Conservation (phyloP, 2,113 vertebrate species). For the Microcebus jonahi region DNA sequence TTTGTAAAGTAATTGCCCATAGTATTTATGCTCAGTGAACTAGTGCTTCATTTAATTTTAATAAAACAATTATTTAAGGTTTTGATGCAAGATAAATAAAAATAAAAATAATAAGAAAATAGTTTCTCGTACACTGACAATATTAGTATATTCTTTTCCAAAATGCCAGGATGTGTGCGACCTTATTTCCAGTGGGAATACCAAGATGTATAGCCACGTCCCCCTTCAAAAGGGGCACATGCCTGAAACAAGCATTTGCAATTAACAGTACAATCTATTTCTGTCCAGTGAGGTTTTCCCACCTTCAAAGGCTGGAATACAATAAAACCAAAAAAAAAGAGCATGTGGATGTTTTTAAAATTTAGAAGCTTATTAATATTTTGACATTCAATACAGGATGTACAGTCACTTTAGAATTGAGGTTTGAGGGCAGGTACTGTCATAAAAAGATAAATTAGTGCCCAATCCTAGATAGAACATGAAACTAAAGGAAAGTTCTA, state of each 20-base stretch:
- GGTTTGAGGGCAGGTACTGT: slow-evolving; percentile 48
- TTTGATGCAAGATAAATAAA: slow-evolving; percentile 40
- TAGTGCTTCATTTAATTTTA: slow-evolving; percentile 13
- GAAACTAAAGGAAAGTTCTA: neutral
- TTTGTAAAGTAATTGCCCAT: neutral
- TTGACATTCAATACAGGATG: neutral
- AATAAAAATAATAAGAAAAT: neutral
- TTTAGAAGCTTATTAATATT: slow-evolving; percentile 49
- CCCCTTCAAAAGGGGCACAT: neutral
- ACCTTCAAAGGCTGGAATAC: neutral
- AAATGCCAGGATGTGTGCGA: neutral
- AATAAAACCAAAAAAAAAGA: neutral
- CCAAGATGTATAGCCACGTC: neutral
- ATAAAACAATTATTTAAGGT: neutral
- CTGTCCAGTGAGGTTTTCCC: neutral
- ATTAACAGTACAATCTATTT: neutral
- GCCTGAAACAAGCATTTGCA: neutral
- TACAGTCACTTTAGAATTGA: slow-evolving; percentile 13
- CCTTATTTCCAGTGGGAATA: neutral
- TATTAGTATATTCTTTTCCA: neutral
- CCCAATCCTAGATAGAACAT: neutral
- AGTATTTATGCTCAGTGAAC: neutral
- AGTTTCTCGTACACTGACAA: neutral
- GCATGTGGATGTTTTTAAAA: slow-evolving; percentile 52
- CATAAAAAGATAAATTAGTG: neutral